A percentile compares a stretch with the other conserved stretches of the same genome.
Conservation (phyloP, 2,113 vertebrate species). For the Phasianus colchicus region DNA sequence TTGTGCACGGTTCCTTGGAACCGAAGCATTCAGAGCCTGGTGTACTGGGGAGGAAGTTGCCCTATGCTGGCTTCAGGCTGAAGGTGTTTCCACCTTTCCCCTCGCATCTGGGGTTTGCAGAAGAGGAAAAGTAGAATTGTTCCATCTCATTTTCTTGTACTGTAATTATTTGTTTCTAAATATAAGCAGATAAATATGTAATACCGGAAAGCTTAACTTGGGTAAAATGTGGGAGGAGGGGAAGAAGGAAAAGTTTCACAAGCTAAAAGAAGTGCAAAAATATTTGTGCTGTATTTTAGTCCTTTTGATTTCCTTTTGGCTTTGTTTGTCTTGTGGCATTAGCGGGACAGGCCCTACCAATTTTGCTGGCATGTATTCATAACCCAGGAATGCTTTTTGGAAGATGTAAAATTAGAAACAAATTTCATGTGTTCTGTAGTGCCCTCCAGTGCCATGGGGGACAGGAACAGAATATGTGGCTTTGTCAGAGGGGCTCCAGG, state of each 20-base stretch:
- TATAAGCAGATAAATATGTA: neutral
- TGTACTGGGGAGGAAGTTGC: neutral
- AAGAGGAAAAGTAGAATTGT: neutral
- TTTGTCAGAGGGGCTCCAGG: constrained; percentile 85
- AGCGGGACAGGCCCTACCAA: constrained; percentile 73
- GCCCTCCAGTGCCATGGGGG: constrained; percentile 83
- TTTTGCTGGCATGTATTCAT: constrained; percentile 81
- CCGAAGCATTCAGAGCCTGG: neutral
- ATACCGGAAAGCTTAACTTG: neutral
- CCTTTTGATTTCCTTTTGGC: constrained; percentile 79
- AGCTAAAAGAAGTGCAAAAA: constrained; percentile 67
- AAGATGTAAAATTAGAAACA: constrained; percentile 95
- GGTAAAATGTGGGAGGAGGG: neutral
- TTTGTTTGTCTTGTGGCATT: constrained; percentile 88
- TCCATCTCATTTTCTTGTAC: constrained; percentile 1
- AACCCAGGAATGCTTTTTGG: constrained; percentile 81
- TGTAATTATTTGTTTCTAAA: constrained; percentile 8
- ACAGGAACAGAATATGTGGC: constrained; percentile 82
- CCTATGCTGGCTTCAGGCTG: neutral
- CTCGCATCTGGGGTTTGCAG: neutral
- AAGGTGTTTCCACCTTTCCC: neutral
- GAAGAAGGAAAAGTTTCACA: neutral
- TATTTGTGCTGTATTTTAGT: constrained; percentile 58
- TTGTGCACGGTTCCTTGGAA: neutral
- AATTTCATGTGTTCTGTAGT: constrained; percentile 88